Base-by-base conservation (phyloP, 2,113 vertebrate species). In the Petaurus breviceps region DNA sequence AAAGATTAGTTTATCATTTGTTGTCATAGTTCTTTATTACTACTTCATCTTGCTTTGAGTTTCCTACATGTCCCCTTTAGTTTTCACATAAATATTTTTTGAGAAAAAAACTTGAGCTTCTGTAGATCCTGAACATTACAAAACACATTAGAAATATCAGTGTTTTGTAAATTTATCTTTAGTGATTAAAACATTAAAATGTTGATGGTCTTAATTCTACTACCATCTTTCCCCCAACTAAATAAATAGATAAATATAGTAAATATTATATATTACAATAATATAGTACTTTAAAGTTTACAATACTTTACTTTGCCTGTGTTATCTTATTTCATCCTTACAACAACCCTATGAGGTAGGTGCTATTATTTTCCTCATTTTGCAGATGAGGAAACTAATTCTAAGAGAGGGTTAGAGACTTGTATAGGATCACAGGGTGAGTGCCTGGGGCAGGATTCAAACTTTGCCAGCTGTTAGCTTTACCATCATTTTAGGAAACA, bases 131-230 rank as follows among this genome's bases (percentile, higher is more conserved):
- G 89, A 95, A 61, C 84, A 2, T 92, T 57, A 91, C 10, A 9
- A 95, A 94, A 24, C 26, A 24, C 91, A 91, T 94, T 90, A 25
- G 90, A 26, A 37, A 68, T 93, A 28, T 90, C 14, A 52, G 16
- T 24, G 24, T 95, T 43, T 93, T 55, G 93, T 51, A 97, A 97
- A 93, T 92, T 61, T 96, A 97, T 53, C n/a, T 96, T 96, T 46
- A 26, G 31, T 91, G 84, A 22, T 52, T 94, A 43, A 43, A 84
- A 19, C 6, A 43, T 84, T 84, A 43, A 84, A 43, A 84, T 84
- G 14, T 84, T 84, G 3, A 84, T 23, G 16, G 7, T 22, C n/a
- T 7, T 84, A 84, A 23, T 84, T 43, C n/a, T 43, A 84, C 37
- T n/a, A 14, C 31, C 28, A 23, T 84, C 31, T 68, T 84, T 84